Evolutionary conservation across 2,797 vertebrate genomes (phyloP), one percentile per base, ranked within the genome.

Genomic region (Decapterus maruadsi): DNA sequence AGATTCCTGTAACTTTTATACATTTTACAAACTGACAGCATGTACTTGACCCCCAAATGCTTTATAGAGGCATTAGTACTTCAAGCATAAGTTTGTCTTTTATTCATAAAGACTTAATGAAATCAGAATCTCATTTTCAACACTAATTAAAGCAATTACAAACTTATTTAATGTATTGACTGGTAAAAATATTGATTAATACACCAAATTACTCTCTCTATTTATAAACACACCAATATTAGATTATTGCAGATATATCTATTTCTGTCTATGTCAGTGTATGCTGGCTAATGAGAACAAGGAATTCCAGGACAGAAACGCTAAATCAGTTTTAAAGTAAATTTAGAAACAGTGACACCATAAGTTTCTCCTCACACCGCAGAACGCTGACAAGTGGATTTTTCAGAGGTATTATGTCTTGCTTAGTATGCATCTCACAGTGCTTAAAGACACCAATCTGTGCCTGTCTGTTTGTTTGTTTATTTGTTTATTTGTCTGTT

Each of bases 251-350:
- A 20, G 29, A 14, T 38, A 34, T 22, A 34, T 10, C 0, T 3
- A 6, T 50, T n/a, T 31, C 11, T 26, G 26, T 26, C 26, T 26
- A n/a, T n/a, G 1, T 26, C 26, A 20, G 29, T 34, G 9, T 63
- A 34, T 50, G 36, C 19, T 5, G 2, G 7, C 36, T 13, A 12
- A 17, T 34, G n/a, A 20, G 57, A 34, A n/a, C 10, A 63, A n/a
- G 17, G 48, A 34, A 62, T 13, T 36, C 17, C 55, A n/a, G 17
- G 31, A 11, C 9, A 36, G 29, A 57, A 57, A 57, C 36, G 4
- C 55, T 57, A 36, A 58, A 58, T 19, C 36, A 38, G 56, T 36
- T 58, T 58, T 58, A 20, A n/a, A n/a, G 4, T n/a, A 38, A 58
- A 38, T n/a, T 58, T 38, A n/a, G 31, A n/a, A 38, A 38, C 10